Evolutionary conservation across 1,140 invertebrate species (phyloP).

Genomic region (Nixonia krombeini): DNA sequence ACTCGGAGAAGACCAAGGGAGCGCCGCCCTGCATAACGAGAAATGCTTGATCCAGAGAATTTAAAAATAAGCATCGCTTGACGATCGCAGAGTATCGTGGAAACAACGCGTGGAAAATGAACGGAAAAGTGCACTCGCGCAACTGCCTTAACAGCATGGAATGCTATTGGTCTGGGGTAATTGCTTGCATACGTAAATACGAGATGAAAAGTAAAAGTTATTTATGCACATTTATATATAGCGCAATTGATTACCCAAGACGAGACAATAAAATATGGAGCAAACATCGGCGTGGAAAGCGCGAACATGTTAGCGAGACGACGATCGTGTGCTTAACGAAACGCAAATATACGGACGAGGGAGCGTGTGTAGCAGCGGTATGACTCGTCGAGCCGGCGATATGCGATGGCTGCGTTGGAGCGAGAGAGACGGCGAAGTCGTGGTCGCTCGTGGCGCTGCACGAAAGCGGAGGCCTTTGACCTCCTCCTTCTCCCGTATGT

Average conservation of each 20-base stretch:
- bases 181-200: too few species aligned
- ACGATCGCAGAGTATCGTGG: too few species aligned
- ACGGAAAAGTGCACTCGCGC: too few species aligned
- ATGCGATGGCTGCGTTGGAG: constrained; percentile 62
- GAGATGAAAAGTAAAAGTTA: too few species aligned
- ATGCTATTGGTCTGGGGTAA: too few species aligned
- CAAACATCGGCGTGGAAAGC: too few species aligned
- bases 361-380: constrained; percentile 28
- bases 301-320: constrained; percentile 42
- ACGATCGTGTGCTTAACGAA: not conserved
- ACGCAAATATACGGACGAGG: constrained; percentile 10
- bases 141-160: not conserved
- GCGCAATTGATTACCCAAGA: not conserved
- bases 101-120: too few species aligned
- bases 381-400: constrained; percentile 44
- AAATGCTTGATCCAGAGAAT: too few species aligned
- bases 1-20: too few species aligned
- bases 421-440: constrained; percentile 33
- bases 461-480: constrained; percentile 68
- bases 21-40: too few species aligned
- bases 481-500: constrained; percentile 55
- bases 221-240: not conserved
- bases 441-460: constrained; percentile 32
- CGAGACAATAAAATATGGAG: not conserved
- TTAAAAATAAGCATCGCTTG: too few species aligned